Evolutionary conservation across 2,113 vertebrate species (phyloP), one percentile per base, ranked within the genome.

Genomic region (Aptenodytes forsteri): DNA sequence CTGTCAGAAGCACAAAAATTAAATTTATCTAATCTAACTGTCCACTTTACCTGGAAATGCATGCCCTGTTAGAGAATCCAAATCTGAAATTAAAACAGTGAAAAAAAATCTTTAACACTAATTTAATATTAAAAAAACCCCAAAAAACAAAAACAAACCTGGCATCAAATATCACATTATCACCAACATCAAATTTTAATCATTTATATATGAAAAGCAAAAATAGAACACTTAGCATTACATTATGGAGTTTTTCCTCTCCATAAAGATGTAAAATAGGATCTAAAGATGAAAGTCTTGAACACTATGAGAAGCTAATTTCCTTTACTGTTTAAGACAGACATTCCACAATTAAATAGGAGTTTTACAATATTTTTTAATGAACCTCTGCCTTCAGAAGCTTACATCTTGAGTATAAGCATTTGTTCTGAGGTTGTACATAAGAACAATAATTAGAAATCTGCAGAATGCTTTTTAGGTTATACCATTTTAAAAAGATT

Each of bases 21-120:
- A 62, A 62, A 83, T n/a, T 79, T 90, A 92, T 95, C 96, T 94
- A 92, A 78, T 91, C 96, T 97, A 95, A 83, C 97, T 95, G 79
- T 85, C 58, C 91, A 97, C 96, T 83, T 98, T 98, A 98, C 97
- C 97, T 98, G 93, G 95, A 95, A 97, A 97, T 95, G 95, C 96
- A 97, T 98, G 96, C 96, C 97, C 97, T 98, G 96, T 97, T 96
- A 98, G 97, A 97, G 97, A 98, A 97, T 98, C 96, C 97, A 97
- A 97, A 97, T 97, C 97, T 98, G 96, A 96, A 98, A 97, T 96
- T 93, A 83, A 96, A 98, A 96, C 95, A 98, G 55, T 95, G 78
- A 96, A 96, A 97, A 95, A 94, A 47, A 78, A 87, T 67, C 88
- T 97, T 97, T 94, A 97, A 96, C 85, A 96, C 62, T 94, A 93